phyloP scores from a whole-genome alignment of 1,140 invertebrate species.

The Leptopilina clavipes region DNA sequence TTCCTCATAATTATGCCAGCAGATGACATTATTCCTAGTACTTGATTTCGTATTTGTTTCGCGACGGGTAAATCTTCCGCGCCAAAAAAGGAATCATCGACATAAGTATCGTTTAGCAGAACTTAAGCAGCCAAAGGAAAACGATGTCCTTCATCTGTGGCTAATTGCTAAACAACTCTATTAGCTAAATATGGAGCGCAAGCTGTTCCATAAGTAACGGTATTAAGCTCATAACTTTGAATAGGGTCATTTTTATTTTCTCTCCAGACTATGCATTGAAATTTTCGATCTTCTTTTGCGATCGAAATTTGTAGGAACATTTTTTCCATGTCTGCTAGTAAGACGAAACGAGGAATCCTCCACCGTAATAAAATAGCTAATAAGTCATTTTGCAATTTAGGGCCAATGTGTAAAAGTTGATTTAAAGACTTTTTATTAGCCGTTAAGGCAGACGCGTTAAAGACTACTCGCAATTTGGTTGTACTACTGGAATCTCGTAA shows the following conservation, averaged over 20 bases:
- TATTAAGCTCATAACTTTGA: too few species aligned
- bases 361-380: too few species aligned
- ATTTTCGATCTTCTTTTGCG: too few species aligned
- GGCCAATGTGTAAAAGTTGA: not conserved
- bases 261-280: too few species aligned
- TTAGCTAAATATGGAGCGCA: too few species aligned
- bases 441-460: not conserved
- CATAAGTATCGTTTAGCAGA: not conserved
- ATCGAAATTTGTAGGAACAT: too few species aligned
- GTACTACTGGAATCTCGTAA: not conserved
- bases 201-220: too few species aligned
- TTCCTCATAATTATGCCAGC: slow-evolving; percentile 13
- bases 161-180: too few species aligned
- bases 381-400: too few species aligned
- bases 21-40: not conserved
- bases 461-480: not conserved
- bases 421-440: not conserved
- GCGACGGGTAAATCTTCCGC: not conserved
- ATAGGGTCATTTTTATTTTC: too few species aligned
- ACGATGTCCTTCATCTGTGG: not conserved
- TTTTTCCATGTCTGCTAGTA: too few species aligned
- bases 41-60: not conserved
- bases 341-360: too few species aligned
- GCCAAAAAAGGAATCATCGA: not conserved
- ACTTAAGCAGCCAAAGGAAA: not conserved